Conservation (phyloP, 2,113 vertebrate species). For the Dromaius novaehollandiae region DNA sequence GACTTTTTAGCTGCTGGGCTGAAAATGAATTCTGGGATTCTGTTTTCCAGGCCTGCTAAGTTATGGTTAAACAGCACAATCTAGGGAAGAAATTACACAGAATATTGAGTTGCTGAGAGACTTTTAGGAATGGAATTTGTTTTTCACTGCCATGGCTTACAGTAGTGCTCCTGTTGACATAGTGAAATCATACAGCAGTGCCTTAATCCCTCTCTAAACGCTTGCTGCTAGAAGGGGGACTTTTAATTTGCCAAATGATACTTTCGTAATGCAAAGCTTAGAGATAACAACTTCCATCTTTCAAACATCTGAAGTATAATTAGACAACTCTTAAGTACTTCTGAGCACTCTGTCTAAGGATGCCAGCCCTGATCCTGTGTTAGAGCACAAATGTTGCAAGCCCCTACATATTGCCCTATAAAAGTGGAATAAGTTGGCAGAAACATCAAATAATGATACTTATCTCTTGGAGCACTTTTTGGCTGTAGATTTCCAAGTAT, state of each 20-base stretch:
- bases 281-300: constrained; percentile 60
- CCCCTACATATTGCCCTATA: not conserved
- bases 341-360: not conserved
- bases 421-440: constrained; percentile 21
- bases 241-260: constrained; percentile 1
- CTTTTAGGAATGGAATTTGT: not conserved
- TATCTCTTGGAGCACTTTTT: constrained; percentile 30
- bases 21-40: not conserved
- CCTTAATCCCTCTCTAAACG: not conserved
- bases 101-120: not conserved
- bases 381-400: not conserved
- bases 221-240: not conserved
- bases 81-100: not conserved
- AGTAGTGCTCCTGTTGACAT: not conserved
- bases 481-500: constrained; percentile 27
- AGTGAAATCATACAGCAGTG: not conserved
- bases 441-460: constrained; percentile 30
- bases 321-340: constrained; percentile 65
- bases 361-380: not conserved
- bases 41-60: not conserved
- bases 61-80: not conserved
- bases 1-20: not conserved
- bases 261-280: constrained; percentile 52
- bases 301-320: constrained; percentile 64
- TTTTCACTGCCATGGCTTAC: not conserved